Conservation (phyloP, 1,140 invertebrate genomes). For the Lerema accius region DNA sequence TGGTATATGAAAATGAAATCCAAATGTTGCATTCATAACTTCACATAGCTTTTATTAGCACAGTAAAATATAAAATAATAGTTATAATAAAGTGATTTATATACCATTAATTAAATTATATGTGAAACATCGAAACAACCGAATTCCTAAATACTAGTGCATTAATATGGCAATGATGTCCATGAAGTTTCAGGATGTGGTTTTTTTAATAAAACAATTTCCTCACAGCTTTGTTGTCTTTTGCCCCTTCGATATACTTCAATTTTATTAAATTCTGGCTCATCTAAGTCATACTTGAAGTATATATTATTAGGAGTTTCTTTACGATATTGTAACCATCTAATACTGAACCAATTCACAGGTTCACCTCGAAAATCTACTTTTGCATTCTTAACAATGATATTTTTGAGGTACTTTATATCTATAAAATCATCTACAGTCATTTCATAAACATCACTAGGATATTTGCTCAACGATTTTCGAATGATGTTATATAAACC, state of each 20-base stretch:
- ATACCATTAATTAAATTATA: too few relatives aligned
- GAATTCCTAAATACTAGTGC: conserved; percentile 3
- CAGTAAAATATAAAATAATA: too few relatives aligned
- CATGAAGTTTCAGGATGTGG: too few relatives aligned
- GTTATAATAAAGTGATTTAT: too few relatives aligned
- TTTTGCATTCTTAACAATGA: conserved; percentile 21
- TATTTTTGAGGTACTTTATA: not conserved
- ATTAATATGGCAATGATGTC: too few relatives aligned
- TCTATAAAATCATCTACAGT: conserved; percentile 12
- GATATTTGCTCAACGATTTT: conserved; percentile 17
- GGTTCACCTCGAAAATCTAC: conserved; percentile 17
- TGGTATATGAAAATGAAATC: too few relatives aligned
- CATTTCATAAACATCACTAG: conserved; percentile 20
- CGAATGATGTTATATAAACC: not conserved
- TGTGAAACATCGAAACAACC: too few relatives aligned
- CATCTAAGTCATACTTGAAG: conserved; percentile 17
- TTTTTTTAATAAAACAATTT: not conserved
- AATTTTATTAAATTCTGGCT: conserved; percentile 16
- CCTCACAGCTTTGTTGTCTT: conserved; percentile 84
- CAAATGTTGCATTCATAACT: too few relatives aligned
- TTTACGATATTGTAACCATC: conserved; percentile 30
- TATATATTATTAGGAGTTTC: conserved; percentile 33
- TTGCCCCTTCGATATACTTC: conserved; percentile 16
- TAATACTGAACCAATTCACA: conserved; percentile 33
- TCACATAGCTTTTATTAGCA: too few relatives aligned